Conservation (phyloP, 2,113 vertebrate genomes). For the Glaucomys volans region DNA sequence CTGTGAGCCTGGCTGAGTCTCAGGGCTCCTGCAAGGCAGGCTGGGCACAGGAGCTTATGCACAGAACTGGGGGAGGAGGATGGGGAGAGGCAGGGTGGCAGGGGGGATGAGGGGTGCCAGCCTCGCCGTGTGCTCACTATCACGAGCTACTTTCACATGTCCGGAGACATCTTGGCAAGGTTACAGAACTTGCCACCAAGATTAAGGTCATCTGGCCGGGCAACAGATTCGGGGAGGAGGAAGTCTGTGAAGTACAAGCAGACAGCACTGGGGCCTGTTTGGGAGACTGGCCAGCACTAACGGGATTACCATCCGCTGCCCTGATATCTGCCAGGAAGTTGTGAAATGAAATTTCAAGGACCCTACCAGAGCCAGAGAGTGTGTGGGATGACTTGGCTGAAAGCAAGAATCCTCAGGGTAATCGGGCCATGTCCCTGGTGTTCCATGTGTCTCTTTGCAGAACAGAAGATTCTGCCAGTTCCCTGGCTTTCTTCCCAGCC, state of each 20-base stretch:
- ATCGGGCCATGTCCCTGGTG: neutral
- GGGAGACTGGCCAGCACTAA: neutral
- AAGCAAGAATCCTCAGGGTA: neutral
- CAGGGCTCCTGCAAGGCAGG: neutral
- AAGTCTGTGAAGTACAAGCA: neutral
- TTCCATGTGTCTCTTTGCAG: neutral
- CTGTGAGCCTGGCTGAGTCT: neutral
- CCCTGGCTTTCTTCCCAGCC: neutral
- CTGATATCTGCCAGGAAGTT: constrained; percentile 41
- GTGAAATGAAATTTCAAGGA: constrained; percentile 60
- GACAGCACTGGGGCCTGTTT: neutral
- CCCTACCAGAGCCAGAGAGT: neutral
- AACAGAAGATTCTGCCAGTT: neutral
- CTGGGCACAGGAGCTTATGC: neutral
- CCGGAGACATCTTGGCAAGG: neutral
- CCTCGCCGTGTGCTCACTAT: neutral
- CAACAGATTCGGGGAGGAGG: neutral
- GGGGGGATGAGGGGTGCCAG: accelerated
- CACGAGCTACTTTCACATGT: neutral
- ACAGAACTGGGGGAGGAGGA: neutral
- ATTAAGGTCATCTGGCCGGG: neutral
- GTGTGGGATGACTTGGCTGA: neutral
- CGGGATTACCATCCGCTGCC: neutral
- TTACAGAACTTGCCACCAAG: neutral
- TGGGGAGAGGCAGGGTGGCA: neutral